These are phyloP conservation scores for Selenia dentaria DNA, from an alignment of 2,888 invertebrate genomes.

Conservation along the genomic window DNA sequence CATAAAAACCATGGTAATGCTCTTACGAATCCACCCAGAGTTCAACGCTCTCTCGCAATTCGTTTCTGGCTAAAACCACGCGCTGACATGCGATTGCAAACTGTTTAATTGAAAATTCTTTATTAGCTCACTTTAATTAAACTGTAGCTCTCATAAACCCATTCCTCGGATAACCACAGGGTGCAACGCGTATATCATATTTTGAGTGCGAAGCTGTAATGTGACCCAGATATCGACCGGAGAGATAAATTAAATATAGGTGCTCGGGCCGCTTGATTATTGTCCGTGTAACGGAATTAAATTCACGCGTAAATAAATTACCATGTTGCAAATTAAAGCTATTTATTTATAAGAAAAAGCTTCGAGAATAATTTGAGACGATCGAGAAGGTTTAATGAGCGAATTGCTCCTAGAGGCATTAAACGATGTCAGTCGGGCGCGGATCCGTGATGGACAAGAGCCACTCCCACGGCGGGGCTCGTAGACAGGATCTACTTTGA, in stretches of 20 bases:
- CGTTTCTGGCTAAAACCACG: conserved; percentile 41
- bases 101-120: conserved; percentile 56
- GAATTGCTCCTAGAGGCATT: conserved; percentile 42
- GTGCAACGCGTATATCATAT: conserved; percentile 47
- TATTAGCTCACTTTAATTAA: conserved; percentile 54
- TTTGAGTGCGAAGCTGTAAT: conserved; percentile 47
- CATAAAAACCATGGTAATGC: conserved; percentile 38
- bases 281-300: conserved; percentile 49
- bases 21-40: conserved; percentile 44
- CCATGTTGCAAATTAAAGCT: conserved; percentile 9
- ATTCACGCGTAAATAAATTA: conserved; percentile 45
- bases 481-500: conserved; percentile 71
- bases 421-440: conserved; percentile 64
- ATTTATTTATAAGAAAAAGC: conserved; percentile 37
- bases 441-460: conserved; percentile 56
- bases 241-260: conserved; percentile 52
- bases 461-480: conserved; percentile 54
- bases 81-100: conserved; percentile 40
- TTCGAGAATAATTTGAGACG: conserved; percentile 38
- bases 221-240: conserved; percentile 57
- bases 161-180: conserved; percentile 51
- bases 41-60: conserved; percentile 47
- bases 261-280: conserved; percentile 39
- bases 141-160: conserved; percentile 49
- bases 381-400: conserved; percentile 36